Evolutionary conservation across 2,113 vertebrate genomes (phyloP), one percentile per base, ranked within the genome.

Genomic region (Sebastes fasciatus): DNA sequence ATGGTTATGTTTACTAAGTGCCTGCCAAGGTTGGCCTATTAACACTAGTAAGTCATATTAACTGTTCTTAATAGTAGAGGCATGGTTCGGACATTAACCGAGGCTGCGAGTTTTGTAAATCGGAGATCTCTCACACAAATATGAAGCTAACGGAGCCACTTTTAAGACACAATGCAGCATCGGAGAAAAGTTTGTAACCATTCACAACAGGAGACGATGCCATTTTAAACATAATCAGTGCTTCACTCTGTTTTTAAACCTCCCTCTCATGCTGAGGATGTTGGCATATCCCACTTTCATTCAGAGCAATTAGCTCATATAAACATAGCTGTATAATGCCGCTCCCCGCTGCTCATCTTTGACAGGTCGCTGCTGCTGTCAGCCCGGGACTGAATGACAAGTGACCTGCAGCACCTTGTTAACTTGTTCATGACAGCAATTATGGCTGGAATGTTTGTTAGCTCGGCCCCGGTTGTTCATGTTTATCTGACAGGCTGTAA

Each of bases 361-460:
- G 77, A 63, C 77, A 64, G 67, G 58, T 63, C 48, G 45, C 49
- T 14, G 40, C 58, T 34, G 54, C 19, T 2, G 13, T 62, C 46
- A 70, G 26, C 45, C 34, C 17, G 19, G 66, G 55, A 42, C 14
- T 34, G 49, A 52, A 46, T 64, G 67, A 55, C 77, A 49, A 57
- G 40, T 80, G 78, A 48, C 69, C 69, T 34, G 43, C 60, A 64
- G 49, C 69, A 42, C 61, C 23, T 66, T 48, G 60, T 48, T 65
- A 66, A 61, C 42, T 49, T 73, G 51, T 65, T 65, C 48, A 40
- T 72, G n/a, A 48, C 12, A 12, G 40, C 16, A 48, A 71, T 55
- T 54, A 45, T 26, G 34, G 12, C 40, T 45, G 3, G 26, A 46
- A 54, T 62, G 66, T 42, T 23, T 57, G 19, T 42, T 23, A 52